Base-by-base conservation (phyloP, 1,140 invertebrate genomes). In the Zaprionus nigranus region DNA sequence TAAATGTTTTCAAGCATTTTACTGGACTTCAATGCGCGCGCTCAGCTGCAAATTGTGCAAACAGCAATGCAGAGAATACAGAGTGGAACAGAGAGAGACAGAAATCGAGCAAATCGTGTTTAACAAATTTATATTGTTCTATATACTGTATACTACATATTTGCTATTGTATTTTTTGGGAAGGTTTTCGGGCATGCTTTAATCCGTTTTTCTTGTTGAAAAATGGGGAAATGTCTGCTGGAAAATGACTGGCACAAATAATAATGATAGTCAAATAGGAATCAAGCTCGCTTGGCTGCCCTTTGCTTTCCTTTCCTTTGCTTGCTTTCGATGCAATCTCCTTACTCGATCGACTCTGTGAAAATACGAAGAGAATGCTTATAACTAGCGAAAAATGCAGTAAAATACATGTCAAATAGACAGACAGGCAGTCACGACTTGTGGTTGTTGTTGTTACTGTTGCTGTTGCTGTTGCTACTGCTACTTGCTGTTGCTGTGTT, bases 331-430 rank as follows among this genome's bases (percentile, higher is more conserved):
- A 58, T 62, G 81, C 64, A 83, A 75, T 81, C 79, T 82, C 60
- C 75, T 81, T 74, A 72, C 30, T 34, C 80, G 71, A 51, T 78
- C 67, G 80, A 75, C 77, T 63, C 28, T 75, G 80, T 84, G 71
- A 78, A 84, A 88, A 83, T 69, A 82, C 58, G 2, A 26, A 38
- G 22, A 53, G 22, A 53, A 59, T 43, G 40, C 12, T n/a, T 66
- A 72, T 65, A 76, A 82, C 81, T 59, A 86, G 56, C 61, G 54
- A 64, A 59, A 85, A 82, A 79, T 76, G 68, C 76, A 87, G 57
- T 56, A 65, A 67, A 70, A 87, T 69, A 87, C 67, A 87, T 79
- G 81, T 70, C 82, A 85, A 60, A 54, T 60, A 70, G 60, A 53
- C 60, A 53, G 62, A 66, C 62, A 81, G 51, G 4, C 53, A 30